These are phyloP conservation scores for Drosophila ficusphila DNA, from an alignment of 1,140 invertebrate species.

Conservation along the genomic window DNA sequence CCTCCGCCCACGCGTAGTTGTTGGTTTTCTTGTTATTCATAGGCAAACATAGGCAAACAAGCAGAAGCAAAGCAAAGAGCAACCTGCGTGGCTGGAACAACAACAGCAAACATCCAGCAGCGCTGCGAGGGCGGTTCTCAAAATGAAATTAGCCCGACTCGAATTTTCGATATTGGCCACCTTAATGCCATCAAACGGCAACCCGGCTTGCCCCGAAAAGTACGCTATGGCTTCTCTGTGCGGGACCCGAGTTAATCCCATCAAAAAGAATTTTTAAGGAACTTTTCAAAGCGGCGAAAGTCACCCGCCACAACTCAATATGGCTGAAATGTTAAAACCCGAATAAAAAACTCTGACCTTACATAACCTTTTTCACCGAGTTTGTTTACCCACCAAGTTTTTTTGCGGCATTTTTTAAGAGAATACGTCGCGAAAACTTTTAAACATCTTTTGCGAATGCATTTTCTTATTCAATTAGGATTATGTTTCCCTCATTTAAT, in stretches of 20 bases:
- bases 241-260: constrained; percentile 17
- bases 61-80: constrained; percentile 70
- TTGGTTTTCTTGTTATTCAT: constrained; percentile 54
- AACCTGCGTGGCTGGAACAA: constrained; percentile 72
- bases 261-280: constrained; percentile 33
- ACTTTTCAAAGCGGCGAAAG: constrained; percentile 4
- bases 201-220: constrained; percentile 24
- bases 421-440: not conserved
- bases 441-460: not conserved
- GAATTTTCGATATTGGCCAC: constrained; percentile 36
- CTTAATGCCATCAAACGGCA: constrained; percentile 29
- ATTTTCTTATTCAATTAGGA: not conserved
- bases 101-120: constrained; percentile 60
- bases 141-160: constrained; percentile 43
- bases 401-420: not conserved
- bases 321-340: not conserved
- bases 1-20: constrained; percentile 10
- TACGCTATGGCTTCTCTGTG: constrained; percentile 25
- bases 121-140: constrained; percentile 53
- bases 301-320: constrained; percentile 20
- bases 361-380: not conserved
- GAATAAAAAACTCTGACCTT: not conserved
- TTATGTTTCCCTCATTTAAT: not conserved
- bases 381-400: not conserved
- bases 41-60: constrained; percentile 66